Evolutionary conservation across 2,113 vertebrate species (phyloP).

Genomic region (Barnardius zonarius): DNA sequence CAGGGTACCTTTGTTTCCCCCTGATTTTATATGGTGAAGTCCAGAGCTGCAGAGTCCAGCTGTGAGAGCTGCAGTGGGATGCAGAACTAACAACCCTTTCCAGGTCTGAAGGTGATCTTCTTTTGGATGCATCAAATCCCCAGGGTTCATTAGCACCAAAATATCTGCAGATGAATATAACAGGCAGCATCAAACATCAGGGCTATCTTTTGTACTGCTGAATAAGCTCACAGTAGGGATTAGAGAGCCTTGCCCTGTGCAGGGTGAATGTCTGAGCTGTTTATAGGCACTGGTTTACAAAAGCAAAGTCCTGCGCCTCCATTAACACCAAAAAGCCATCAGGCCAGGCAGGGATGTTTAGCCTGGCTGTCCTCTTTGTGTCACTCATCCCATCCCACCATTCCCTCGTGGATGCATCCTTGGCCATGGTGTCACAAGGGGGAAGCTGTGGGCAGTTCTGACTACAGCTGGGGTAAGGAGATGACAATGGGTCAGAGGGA

Average conservation of each 20-base stretch:
- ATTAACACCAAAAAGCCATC: background rate
- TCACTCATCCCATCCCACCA: background rate
- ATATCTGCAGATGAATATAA: background rate
- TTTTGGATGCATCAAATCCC: background rate
- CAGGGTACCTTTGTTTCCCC: background rate
- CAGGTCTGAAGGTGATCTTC: background rate
- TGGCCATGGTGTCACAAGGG: rapidly evolving
- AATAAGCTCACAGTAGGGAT: background rate
- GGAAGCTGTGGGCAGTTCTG: background rate
- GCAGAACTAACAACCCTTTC: background rate
- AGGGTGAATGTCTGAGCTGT: background rate
- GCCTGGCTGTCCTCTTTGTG: background rate
- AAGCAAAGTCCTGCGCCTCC: background rate
- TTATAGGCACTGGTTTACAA: background rate
- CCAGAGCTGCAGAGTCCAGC: background rate
- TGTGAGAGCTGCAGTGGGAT: background rate
- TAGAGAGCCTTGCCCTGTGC: background rate
- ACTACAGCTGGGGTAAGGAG: background rate
- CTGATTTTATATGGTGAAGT: background rate
- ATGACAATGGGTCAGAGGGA: background rate
- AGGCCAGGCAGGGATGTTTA: background rate
- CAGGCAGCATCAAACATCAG: background rate
- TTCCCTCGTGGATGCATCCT: background rate
- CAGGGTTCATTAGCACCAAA: background rate
- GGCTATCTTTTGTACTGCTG: background rate